Percentiles rank a stretch among this genome's conserved stretches.
phyloP scores from a whole-genome alignment of 53 echinoderm and acorn worm genomes.

The Mesocentrotus franciscanus region DNA sequence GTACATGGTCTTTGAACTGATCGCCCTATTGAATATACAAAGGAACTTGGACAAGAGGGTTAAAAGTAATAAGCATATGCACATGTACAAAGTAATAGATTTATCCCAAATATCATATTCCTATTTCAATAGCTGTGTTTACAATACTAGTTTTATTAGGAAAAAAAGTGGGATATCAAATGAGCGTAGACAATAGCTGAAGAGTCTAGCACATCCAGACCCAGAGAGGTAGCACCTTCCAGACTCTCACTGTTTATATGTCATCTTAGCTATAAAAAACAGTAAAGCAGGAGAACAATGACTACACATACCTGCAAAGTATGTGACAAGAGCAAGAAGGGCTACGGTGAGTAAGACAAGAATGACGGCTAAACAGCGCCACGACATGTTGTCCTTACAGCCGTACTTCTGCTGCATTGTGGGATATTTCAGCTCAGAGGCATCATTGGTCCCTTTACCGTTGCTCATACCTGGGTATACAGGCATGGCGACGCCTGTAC shows the following conservation, averaged over 20 bases:
- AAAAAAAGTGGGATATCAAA: neutral
- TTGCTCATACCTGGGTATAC: conserved; percentile 51
- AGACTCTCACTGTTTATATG: neutral
- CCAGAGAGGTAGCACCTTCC: too few species aligned
- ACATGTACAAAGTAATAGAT: neutral
- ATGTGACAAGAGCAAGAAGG: conserved; percentile 84
- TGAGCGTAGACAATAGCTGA: neutral
- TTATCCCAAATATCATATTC: neutral
- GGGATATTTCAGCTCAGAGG: conserved; percentile 42
- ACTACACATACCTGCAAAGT: conserved; percentile 88
- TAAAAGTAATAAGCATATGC: neutral
- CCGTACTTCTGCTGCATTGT: conserved; percentile 42
- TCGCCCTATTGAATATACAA: too few species aligned
- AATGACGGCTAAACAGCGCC: conserved; percentile 92
- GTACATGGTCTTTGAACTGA: too few species aligned
- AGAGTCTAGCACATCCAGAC: neutral
- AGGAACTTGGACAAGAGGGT: neutral
- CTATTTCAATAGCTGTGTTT: neutral
- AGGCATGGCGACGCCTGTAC: conserved; percentile 51
- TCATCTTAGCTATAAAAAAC: neutral
- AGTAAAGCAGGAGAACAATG: neutral
- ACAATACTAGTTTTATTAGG: neutral
- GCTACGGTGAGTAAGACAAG: conserved; percentile 80
- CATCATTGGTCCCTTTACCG: conserved; percentile 31
- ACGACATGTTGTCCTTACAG: conserved; percentile 82